Base-by-base conservation (phyloP, 2,888 invertebrate species). In the Ditylenchus weischeri region DNA sequence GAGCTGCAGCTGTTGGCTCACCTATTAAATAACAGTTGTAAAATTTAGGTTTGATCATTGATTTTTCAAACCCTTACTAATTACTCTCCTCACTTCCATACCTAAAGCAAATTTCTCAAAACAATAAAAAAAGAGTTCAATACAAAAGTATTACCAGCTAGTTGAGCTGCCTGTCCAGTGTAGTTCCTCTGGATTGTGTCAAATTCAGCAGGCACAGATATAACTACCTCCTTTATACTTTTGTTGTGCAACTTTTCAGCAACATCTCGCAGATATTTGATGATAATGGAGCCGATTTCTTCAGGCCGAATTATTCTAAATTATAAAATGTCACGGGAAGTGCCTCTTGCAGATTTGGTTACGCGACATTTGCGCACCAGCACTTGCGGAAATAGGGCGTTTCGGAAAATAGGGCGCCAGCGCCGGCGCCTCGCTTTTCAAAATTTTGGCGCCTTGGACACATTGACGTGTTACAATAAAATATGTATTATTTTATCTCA, bases 141-240 rank as follows among this genome's bases (percentile, higher is more conserved):
- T 13, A 19, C 38, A n/a, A 49, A n/a, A 51, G 61, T 49, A 68
- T 83, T n/a, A 65, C 85, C 85, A 67, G 85, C 84, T 18, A 84
- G 51, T 69, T 77, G 76, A 0, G 85, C 86, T 5, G 86, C 85
- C 68, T 81, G 80, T 43, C 69, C 79, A 0, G 86, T 86, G 65
- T 79, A 82, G 71, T 85, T 85, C 62, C 86, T 74, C 72, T 86
- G 86, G 47, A 72, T 62, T n/a, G 83, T 82, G 71, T 84, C 83
- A 78, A 86, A 86, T 75, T 86, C 86, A 6, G 86, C 86, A 0
- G 86, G 86, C 10, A 86, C 86, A 0, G 86, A 85, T 73, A 86
- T 83, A 18, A 86, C 86, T 8, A 82, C 83, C 69, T 82, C 83
- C 8, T 66, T 74, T 23, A 77, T 73, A 0, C 59, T 43, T 13